phyloP scores from a whole-genome alignment of 2,888 invertebrate genomes.

The Trachelus stipa region DNA sequence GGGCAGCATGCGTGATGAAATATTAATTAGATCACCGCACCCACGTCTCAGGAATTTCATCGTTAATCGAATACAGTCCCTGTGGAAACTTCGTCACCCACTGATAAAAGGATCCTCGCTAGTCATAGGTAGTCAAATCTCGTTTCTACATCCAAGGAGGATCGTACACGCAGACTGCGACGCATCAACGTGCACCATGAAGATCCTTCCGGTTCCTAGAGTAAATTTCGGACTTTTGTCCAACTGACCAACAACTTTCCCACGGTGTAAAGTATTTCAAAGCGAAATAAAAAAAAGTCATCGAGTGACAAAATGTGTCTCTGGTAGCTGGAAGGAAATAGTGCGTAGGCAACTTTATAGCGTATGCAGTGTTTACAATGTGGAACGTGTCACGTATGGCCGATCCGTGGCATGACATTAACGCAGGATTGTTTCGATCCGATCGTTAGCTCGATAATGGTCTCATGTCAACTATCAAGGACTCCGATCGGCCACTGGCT shows the following conservation, averaged over 20 bases:
- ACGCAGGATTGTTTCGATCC: slow-evolving; percentile 4
- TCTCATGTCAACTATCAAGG: slow-evolving; percentile 6
- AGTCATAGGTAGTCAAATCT: not conserved
- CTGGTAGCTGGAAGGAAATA: not conserved
- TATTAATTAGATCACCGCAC: slow-evolving; percentile 8
- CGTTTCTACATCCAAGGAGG: not conserved
- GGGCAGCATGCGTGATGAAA: not conserved
- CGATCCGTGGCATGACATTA: not conserved
- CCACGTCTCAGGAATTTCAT: not conserved
- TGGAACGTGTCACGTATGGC: slow-evolving; percentile 5
- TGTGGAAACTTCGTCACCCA: not conserved
- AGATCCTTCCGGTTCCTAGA: not conserved
- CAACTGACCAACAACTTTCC: not conserved
- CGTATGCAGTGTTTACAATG: not conserved
- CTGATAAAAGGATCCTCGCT: not conserved
- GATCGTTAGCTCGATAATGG: slow-evolving; percentile 2
- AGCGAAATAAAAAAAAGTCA: not conserved
- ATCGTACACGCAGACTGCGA: not conserved
- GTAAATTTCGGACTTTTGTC: not conserved
- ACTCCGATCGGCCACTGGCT: not conserved
- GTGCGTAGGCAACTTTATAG: not conserved
- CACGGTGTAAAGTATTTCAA: not conserved
- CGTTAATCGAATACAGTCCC: slow-evolving; percentile 2
- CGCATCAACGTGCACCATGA: not conserved
- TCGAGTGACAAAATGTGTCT: not conserved